Conservation (phyloP, 2,888 invertebrate species). For the Rhyacophila evoluta region DNA sequence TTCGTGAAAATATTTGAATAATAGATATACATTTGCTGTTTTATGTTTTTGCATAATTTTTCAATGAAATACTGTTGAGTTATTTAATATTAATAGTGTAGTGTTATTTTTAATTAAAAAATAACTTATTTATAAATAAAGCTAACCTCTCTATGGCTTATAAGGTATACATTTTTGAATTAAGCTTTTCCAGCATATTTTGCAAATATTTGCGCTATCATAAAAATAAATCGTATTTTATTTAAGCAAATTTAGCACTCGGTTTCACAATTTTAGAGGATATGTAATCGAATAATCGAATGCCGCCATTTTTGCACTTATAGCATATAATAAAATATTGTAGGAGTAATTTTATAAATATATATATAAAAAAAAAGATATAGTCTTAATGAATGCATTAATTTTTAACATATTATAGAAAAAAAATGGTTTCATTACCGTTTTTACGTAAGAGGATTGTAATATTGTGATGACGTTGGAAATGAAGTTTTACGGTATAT, state of each 20-base stretch:
- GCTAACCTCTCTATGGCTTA: neutral
- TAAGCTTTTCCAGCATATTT: neutral
- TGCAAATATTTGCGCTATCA: constrained; percentile 1
- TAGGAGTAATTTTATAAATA: constrained; percentile 18
- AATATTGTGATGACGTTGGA: neutral
- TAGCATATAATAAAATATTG: constrained; percentile 29
- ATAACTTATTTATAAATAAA: too few relatives aligned
- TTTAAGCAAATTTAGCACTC: neutral
- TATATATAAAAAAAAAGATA: too few relatives aligned
- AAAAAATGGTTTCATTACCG: neutral
- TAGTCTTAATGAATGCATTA: constrained; percentile 4
- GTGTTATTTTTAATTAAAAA: too few relatives aligned
- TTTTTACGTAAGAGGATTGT: neutral
- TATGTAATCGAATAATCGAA: constrained; percentile 29
- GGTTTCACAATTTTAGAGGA: neutral
- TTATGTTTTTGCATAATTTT: too few relatives aligned
- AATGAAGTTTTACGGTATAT: neutral
- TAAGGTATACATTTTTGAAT: neutral
- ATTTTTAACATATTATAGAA: neutral
- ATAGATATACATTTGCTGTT: too few relatives aligned
- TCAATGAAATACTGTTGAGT: too few relatives aligned
- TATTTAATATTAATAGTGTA: too few relatives aligned
- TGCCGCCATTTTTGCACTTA: constrained; percentile 36
- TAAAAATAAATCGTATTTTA: neutral
- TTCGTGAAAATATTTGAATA: too few relatives aligned